These are phyloP conservation scores for Nomada hirtipes DNA, from an alignment of 2,888 invertebrate genomes.

Conservation along the genomic window DNA sequence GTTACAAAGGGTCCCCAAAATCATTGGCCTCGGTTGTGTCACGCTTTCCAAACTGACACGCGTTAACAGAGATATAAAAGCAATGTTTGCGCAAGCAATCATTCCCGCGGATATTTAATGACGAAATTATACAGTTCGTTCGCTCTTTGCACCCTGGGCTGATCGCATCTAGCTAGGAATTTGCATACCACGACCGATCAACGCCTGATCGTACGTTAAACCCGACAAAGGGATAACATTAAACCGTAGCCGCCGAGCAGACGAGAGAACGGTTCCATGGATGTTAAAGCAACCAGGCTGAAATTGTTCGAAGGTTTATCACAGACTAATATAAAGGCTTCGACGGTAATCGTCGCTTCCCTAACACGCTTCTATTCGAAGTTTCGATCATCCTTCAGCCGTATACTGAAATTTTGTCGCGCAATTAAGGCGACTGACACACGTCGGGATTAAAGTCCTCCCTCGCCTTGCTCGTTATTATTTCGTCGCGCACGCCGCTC, in stretches of 20 bases:
- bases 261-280: slow-evolving; percentile 10
- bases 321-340: slow-evolving; percentile 1
- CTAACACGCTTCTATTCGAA: background rate
- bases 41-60: background rate
- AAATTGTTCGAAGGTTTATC: slow-evolving; percentile 37
- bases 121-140: slow-evolving; percentile 25
- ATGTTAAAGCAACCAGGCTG: slow-evolving; percentile 26
- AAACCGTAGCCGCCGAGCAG: slow-evolving; percentile 15
- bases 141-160: background rate
- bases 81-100: background rate
- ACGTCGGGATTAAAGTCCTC: slow-evolving; percentile 69
- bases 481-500: slow-evolving; percentile 62
- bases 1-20: background rate
- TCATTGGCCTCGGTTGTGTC: background rate
- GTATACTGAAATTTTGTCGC: slow-evolving; percentile 60
- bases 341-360: slow-evolving; percentile 13
- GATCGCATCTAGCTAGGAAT: slow-evolving; percentile 19
- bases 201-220: slow-evolving; percentile 52
- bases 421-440: slow-evolving; percentile 72
- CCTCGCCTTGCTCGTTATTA: slow-evolving; percentile 46
- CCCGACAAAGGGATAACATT: slow-evolving; percentile 52
- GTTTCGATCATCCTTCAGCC: background rate
- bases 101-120: background rate
- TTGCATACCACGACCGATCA: slow-evolving; percentile 60
- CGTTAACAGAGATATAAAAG: too few species aligned